phyloP scores from a whole-genome alignment of 2,113 vertebrate genomes.

The Motacilla alba region DNA sequence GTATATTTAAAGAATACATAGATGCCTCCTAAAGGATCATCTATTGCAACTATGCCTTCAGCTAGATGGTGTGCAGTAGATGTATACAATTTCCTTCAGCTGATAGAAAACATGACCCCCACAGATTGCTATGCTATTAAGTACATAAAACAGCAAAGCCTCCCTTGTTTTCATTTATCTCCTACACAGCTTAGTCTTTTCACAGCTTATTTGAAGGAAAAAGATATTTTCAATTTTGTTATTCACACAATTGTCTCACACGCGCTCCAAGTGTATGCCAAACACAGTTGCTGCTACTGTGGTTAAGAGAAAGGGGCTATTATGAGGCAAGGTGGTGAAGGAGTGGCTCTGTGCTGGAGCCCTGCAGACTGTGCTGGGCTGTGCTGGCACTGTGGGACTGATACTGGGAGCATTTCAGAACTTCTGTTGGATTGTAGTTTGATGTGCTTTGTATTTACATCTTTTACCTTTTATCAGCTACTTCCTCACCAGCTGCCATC shows the following conservation, averaged over 20 bases:
- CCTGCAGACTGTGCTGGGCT: background rate
- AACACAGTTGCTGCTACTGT: background rate
- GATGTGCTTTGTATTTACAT: background rate
- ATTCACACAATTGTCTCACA: background rate
- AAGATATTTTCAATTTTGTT: background rate
- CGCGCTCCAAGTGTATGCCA: background rate
- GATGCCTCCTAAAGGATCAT: background rate
- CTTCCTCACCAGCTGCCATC: background rate
- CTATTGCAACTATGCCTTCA: background rate
- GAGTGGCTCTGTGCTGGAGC: accelerated
- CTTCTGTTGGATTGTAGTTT: background rate
- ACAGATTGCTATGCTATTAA: background rate
- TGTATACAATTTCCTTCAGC: background rate
- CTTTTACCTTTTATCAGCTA: background rate
- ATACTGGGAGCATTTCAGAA: background rate
- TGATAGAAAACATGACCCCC: background rate
- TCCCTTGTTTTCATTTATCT: background rate
- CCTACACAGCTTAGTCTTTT: background rate
- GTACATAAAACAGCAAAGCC: background rate
- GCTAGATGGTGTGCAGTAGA: background rate
- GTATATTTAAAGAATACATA: background rate
- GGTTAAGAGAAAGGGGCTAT: background rate
- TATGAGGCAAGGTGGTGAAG: background rate
- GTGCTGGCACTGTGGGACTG: accelerated
- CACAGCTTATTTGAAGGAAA: background rate